phyloP scores from a whole-genome alignment of 2,797 vertebrate genomes.

The Sciurus vulgaris region DNA sequence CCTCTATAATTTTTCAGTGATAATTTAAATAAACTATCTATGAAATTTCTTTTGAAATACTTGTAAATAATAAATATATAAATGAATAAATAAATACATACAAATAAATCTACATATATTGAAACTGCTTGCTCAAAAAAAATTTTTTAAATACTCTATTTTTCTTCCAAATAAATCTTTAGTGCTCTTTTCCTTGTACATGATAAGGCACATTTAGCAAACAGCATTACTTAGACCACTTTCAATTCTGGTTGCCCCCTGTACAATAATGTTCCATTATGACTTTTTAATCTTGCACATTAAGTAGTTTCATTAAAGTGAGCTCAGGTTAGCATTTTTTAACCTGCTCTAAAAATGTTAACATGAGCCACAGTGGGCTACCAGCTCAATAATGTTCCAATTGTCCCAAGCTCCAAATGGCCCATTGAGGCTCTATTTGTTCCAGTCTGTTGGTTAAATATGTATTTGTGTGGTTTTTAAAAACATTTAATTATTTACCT shows the following conservation, averaged over 20 bases:
- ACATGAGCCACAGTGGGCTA: conserved; percentile 74
- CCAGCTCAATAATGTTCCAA: conserved; percentile 80
- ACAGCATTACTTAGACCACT: conserved; percentile 58
- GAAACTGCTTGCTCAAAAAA: neutral
- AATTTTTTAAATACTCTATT: neutral
- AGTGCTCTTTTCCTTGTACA: neutral
- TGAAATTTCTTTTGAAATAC: conserved; percentile 20
- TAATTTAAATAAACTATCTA: conserved; percentile 54
- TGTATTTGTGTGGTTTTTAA: conserved; percentile 78
- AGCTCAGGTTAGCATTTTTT: conserved; percentile 77
- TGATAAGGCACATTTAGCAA: conserved; percentile 70
- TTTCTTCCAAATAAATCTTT: conserved; percentile 57
- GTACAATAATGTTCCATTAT: conserved; percentile 71
- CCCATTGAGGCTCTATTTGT: conserved; percentile 81
- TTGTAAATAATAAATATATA: conserved; percentile 48
- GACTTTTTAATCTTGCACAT: conserved; percentile 80
- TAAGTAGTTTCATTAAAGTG: conserved; percentile 79
- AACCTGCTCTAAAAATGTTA: conserved; percentile 73
- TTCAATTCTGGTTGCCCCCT: conserved; percentile 71
- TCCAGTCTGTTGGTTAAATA: conserved; percentile 86
- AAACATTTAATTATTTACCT: conserved; percentile 88
- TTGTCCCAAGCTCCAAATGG: conserved; percentile 81
- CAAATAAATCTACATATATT: conserved; percentile 9
- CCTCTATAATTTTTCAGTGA: neutral
- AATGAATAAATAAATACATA: conserved; percentile 2